Conservation (phyloP, 2,888 invertebrate species). For the Polyommatus iphigenia region DNA sequence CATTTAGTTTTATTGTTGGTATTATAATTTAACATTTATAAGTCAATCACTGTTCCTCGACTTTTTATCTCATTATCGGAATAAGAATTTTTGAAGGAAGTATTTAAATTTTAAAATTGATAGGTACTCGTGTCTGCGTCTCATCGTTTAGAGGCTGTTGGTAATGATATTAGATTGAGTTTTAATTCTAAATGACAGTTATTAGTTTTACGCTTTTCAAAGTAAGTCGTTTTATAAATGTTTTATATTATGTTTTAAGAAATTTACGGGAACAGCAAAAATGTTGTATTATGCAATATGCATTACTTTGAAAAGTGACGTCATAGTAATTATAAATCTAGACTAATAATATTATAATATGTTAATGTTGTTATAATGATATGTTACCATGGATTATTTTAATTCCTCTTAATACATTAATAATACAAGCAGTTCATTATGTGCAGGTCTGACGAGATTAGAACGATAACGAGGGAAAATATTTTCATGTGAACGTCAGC, state of each 20-base stretch:
- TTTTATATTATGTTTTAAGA: background rate
- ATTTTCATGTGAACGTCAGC: background rate
- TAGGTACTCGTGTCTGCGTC: background rate
- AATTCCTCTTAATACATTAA: background rate
- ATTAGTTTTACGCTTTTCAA: slow-evolving; percentile 1
- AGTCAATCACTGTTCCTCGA: slow-evolving; percentile 23
- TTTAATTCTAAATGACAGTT: background rate
- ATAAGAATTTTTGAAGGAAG: background rate
- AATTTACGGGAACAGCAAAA: background rate
- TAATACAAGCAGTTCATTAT: background rate
- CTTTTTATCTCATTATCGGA: slow-evolving; percentile 13
- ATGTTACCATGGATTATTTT: background rate
- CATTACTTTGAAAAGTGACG: background rate
- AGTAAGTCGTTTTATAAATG: background rate
- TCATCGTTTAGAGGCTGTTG: background rate
- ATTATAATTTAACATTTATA: slow-evolving; percentile 39
- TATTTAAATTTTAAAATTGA: background rate
- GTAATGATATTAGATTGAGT: background rate
- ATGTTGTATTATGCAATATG: background rate
- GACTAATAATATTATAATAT: background rate
- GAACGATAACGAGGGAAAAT: background rate
- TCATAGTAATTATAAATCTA: background rate
- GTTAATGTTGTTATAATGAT: background rate
- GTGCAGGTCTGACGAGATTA: background rate
- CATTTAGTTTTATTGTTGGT: slow-evolving; percentile 55